Percentiles rank a stretch among this genome's conserved stretches.
These are phyloP conservation scores for Myrmophylax atrothorax DNA, from an alignment of 2,113 vertebrate genomes.

Conservation along the genomic window DNA sequence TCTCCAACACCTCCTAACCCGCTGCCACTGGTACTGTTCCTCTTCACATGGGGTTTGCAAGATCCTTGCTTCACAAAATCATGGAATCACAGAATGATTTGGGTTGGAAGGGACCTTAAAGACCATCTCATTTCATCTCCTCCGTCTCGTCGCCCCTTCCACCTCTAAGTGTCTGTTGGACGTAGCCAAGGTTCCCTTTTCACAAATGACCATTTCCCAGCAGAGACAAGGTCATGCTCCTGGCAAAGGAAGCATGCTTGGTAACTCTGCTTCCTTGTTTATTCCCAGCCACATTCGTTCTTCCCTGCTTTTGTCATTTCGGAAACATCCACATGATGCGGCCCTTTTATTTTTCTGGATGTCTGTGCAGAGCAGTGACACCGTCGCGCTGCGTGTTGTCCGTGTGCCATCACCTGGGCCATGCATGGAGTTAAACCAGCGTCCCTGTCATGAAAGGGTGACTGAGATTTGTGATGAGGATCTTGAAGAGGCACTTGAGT, in stretches of 20 bases:
- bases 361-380: background rate
- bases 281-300: background rate
- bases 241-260: background rate
- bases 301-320: background rate
- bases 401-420: background rate
- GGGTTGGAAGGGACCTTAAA: background rate
- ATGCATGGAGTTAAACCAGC: rapidly evolving
- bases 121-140: background rate
- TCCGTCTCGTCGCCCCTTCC: background rate
- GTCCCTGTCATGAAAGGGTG: background rate
- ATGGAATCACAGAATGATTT: background rate
- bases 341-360: background rate
- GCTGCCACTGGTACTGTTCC: background rate
- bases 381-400: rapidly evolving
- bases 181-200: background rate
- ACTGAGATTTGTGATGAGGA: background rate
- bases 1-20: background rate
- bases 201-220: background rate
- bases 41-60: background rate
- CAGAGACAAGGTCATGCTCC: background rate
- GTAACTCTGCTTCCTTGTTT: constrained; percentile 18
- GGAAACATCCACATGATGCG: background rate
- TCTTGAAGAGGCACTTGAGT: background rate
- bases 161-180: background rate
- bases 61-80: background rate